phyloP scores from a whole-genome alignment of 2,888 invertebrate species.

The Cryptosula pallasiana region DNA sequence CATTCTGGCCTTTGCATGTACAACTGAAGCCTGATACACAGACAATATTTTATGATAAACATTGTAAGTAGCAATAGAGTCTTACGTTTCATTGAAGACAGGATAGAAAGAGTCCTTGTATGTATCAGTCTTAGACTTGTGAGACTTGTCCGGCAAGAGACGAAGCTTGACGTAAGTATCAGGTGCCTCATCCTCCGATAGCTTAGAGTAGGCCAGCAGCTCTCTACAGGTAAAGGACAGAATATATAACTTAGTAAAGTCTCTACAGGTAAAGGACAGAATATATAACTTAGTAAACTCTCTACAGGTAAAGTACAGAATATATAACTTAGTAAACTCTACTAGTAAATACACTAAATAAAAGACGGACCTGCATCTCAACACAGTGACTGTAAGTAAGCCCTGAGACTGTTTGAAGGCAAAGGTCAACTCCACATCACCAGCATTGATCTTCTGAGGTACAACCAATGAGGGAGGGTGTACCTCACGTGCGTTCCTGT shows the following conservation, averaged over 20 bases:
- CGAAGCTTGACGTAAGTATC: constrained; percentile 49
- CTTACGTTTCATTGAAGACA: constrained; percentile 72
- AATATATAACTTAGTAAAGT: background rate
- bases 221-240: background rate
- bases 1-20: no score
- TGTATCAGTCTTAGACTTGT: constrained; percentile 49
- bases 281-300: background rate
- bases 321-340: background rate
- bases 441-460: constrained; percentile 56
- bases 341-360: no score
- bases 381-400: constrained; percentile 75
- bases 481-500: background rate
- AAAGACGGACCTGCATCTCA: constrained; percentile 78
- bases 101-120: constrained; percentile 87
- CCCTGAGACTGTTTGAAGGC: constrained; percentile 79
- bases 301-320: background rate
- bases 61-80: constrained; percentile 1
- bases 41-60: no score
- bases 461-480: background rate
- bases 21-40: no score
- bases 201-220: background rate
- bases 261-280: background rate
- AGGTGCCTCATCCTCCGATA: constrained; percentile 45
- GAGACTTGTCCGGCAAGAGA: constrained; percentile 45
- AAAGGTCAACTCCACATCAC: constrained; percentile 74